Evolutionary conservation across 2,113 vertebrate species (phyloP), one percentile per base, ranked within the genome.

Genomic region (Amia ocellicauda): DNA sequence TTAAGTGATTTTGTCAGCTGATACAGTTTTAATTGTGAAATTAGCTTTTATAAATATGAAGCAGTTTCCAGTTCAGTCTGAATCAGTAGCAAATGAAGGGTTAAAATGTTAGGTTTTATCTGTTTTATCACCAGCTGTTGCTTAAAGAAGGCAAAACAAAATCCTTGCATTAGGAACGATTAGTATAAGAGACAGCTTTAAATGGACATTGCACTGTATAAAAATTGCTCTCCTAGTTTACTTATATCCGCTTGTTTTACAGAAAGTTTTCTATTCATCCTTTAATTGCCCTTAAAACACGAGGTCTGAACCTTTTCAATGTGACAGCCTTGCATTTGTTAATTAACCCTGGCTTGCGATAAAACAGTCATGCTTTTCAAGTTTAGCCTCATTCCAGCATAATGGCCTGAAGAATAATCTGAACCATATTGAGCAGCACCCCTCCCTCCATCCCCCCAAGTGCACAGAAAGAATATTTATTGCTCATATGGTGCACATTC

Each of bases 331-430:
- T 61, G 45, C 41, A 52, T 27, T 60, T 36, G 68, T 52, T 69
- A 55, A 71, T 73, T 69, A 71, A 67, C 62, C 23, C 54, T 19
- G 36, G 22, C 62, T 73, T 58, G 75, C 23, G 62, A 36, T 66
- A 60, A 19, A 71, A 41, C 64, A 62, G 64, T 74, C 60, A 29
- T 60, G 68, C 61, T 62, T 64, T 67, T 68, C 52, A 62, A 51
- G 54, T 54, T 55, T 40, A 69, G 69, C 55, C 62, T 66, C 66
- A 52, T 58, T 66, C 55, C 60, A 58, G 29, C 24, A 17, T 70
- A 73, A 69, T 69, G 65, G 62, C 68, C 66, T 69, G 63, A 70
- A 74, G 72, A 67, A 62, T 64, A 36, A 49, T 47, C 60, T 20
- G 27, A 53, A 66, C 22, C 58, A 27, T n/a, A 41, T 11, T 62